Conservation (phyloP, 1,140 invertebrate genomes). For the Calycopis cecrops region DNA sequence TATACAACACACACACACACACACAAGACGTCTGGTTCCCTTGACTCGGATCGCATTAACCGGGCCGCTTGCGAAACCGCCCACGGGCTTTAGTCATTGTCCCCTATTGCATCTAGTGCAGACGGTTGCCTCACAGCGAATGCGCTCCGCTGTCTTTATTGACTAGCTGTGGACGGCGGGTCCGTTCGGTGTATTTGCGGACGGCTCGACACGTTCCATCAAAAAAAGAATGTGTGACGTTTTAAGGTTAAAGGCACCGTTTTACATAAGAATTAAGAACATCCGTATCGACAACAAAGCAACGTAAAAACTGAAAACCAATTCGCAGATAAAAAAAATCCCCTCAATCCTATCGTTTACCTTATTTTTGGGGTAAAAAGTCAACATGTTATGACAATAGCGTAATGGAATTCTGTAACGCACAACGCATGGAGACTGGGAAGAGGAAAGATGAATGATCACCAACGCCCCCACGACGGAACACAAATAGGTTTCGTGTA, state of each 20-base stretch:
- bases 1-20: too few species aligned
- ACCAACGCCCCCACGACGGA: not conserved
- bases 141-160: constrained; percentile 27
- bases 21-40: too few species aligned
- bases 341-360: too few species aligned
- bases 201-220: not conserved
- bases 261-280: too few species aligned
- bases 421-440: too few species aligned
- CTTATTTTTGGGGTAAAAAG: too few species aligned
- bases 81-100: constrained; percentile 61
- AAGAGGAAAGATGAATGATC: constrained; percentile 1
- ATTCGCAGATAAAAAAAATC: too few species aligned
- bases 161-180: not conserved
- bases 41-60: constrained; percentile 60
- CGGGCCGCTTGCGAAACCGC: constrained; percentile 56
- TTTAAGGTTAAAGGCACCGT: not conserved
- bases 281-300: too few species aligned
- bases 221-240: not conserved
- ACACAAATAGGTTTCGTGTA: constrained; percentile 9
- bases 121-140: constrained; percentile 34
- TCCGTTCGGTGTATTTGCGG: not conserved
- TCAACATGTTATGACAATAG: too few species aligned
- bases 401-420: too few species aligned
- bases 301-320: too few species aligned
- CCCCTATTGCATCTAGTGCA: constrained; percentile 51